phyloP scores from a whole-genome alignment of 2,113 vertebrate species.

The Buteo buteo region DNA sequence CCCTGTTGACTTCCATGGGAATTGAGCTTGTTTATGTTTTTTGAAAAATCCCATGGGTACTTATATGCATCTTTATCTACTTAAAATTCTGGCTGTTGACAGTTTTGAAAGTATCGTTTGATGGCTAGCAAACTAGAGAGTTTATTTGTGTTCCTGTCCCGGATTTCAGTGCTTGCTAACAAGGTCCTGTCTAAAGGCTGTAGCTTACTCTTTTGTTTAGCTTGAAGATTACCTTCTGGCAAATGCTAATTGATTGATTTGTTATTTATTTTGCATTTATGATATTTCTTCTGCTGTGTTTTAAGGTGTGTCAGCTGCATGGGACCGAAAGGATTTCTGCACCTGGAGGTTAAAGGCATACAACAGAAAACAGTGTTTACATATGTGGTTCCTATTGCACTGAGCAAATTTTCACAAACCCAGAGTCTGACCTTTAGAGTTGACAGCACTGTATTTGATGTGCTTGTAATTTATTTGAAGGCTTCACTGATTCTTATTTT shows the following conservation, averaged over 20 bases:
- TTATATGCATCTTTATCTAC: not conserved
- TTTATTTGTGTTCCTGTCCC: not conserved
- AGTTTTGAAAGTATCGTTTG: not conserved
- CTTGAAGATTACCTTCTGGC: not conserved
- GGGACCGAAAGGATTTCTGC: conserved; percentile 8
- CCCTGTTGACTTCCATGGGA: not conserved
- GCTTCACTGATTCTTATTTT: conserved; percentile 30
- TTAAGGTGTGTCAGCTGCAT: conserved; percentile 16
- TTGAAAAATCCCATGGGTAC: not conserved
- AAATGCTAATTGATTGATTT: not conserved
- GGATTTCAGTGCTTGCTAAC: not conserved
- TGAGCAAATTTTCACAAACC: not conserved
- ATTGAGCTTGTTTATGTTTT: not conserved
- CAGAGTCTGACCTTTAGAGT: conserved; percentile 55
- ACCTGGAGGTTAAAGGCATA: conserved; percentile 12
- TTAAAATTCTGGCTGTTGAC: not conserved
- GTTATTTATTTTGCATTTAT: not conserved
- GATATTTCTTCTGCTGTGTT: not conserved
- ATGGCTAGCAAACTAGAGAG: not conserved
- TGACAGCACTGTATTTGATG: conserved; percentile 16
- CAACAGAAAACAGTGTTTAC: conserved; percentile 1
- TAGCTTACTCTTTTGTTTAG: not conserved
- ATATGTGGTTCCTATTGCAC: not conserved
- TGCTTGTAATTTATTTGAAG: conserved; percentile 23
- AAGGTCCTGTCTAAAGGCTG: not conserved